phyloP scores from a whole-genome alignment of 2,888 invertebrate species.

The Lagria hirta region DNA sequence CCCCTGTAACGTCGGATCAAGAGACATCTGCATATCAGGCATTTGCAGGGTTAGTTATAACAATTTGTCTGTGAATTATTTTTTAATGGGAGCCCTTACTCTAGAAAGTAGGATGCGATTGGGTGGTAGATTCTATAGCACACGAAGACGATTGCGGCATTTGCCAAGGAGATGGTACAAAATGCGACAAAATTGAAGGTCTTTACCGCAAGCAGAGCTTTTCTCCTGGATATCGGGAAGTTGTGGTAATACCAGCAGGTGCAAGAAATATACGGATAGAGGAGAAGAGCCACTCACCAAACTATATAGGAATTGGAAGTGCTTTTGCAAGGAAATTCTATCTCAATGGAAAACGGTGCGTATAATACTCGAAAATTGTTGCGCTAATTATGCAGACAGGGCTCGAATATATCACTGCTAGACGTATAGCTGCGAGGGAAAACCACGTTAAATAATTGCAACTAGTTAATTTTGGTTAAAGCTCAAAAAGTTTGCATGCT shows the following conservation, averaged over 20 bases:
- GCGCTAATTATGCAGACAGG: conserved; percentile 10
- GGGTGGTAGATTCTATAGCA: conserved; percentile 77
- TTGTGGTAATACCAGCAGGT: conserved; percentile 74
- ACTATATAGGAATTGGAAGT: conserved; percentile 77
- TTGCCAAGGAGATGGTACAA: conserved; percentile 81
- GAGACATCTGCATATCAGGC: conserved; percentile 82
- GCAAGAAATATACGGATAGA: conserved; percentile 77
- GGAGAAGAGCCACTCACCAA: conserved; percentile 74
- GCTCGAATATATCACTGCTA: conserved; percentile 15
- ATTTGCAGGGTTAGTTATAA: conserved; percentile 68
- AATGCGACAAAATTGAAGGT: conserved; percentile 71
- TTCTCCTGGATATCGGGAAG: conserved; percentile 60
- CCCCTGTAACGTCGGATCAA: conserved; percentile 76
- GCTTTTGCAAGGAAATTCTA: conserved; percentile 70
- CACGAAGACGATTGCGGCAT: conserved; percentile 84
- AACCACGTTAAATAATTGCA: too few species aligned
- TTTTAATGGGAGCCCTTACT: too few species aligned
- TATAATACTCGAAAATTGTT: conserved; percentile 12
- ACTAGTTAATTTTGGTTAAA: too few species aligned
- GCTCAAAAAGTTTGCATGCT: too few species aligned
- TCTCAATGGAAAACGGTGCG: conserved; percentile 76
- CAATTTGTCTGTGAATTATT: too few species aligned
- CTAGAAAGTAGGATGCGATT: conserved; percentile 90
- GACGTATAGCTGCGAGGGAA: too few species aligned
- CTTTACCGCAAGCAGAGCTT: conserved; percentile 57